Evolutionary conservation across 2,888 invertebrate genomes (phyloP).

Genomic region (Melangyna quadrimaculata): DNA sequence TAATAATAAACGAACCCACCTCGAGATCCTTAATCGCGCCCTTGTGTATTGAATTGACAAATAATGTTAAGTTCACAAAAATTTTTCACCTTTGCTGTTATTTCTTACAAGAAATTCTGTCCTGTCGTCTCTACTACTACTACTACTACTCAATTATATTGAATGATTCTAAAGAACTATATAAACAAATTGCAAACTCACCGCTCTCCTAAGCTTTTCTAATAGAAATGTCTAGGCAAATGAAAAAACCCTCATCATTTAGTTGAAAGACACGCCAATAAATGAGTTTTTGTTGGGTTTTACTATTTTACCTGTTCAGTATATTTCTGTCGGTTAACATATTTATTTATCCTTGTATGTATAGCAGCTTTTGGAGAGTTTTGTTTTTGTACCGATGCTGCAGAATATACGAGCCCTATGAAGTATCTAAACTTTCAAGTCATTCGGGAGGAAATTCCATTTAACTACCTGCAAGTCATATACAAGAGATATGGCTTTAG

Average conservation of each 20-base stretch:
- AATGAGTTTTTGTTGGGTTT: slow-evolving; percentile 50
- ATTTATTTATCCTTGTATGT: slow-evolving; percentile 18
- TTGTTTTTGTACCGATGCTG: not conserved
- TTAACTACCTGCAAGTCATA: slow-evolving; percentile 68
- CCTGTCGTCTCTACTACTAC: slow-evolving; percentile 11
- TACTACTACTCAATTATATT: slow-evolving; percentile 66
- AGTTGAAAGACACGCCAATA: slow-evolving; percentile 41
- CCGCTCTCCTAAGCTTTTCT: slow-evolving; percentile 34
- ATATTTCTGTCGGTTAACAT: slow-evolving; percentile 16
- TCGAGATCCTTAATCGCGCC: not conserved
- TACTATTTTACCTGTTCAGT: not conserved
- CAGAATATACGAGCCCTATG: not conserved
- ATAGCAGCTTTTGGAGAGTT: not conserved
- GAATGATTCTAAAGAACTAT: slow-evolving; percentile 50
- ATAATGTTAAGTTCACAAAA: not conserved
- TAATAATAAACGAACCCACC: too few species aligned
- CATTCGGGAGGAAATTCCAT: slow-evolving; percentile 52
- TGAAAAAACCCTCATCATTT: slow-evolving; percentile 41
- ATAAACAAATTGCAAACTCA: slow-evolving; percentile 37
- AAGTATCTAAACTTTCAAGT: slow-evolving; percentile 33
- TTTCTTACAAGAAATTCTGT: not conserved
- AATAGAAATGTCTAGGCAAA: slow-evolving; percentile 48
- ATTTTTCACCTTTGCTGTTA: not conserved
- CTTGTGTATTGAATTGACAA: not conserved
- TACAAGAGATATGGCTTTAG: slow-evolving; percentile 25